Conservation (phyloP, 2,113 vertebrate genomes). For the Pelobates fuscus region DNA sequence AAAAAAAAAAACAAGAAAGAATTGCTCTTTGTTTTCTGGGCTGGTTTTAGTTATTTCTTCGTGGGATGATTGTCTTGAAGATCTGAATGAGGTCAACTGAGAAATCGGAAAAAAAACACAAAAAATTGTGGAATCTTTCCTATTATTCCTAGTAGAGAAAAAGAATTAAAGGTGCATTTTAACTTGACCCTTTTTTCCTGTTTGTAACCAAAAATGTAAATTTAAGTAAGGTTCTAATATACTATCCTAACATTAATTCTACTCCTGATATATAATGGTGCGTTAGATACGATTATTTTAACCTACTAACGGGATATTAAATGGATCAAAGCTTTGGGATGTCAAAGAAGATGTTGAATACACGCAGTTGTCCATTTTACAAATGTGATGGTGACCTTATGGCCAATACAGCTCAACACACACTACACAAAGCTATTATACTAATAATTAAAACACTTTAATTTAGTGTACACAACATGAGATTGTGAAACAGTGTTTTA, state of each 20-base stretch:
- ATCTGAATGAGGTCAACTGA: constrained; percentile 62
- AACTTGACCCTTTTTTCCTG: not conserved
- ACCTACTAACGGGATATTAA: too few relatives aligned
- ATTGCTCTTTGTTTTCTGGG: constrained; percentile 20
- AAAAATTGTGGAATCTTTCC: constrained; percentile 44
- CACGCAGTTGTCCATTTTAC: too few relatives aligned
- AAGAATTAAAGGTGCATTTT: not conserved
- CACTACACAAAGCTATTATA: not conserved
- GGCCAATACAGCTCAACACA: not conserved
- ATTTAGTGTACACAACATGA: not conserved
- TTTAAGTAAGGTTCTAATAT: too few relatives aligned
- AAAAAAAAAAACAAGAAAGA: constrained; percentile 30
- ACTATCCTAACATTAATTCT: too few relatives aligned
- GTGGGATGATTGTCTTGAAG: constrained; percentile 57
- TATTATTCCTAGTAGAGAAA: not conserved
- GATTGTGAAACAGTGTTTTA: too few relatives aligned
- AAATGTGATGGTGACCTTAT: too few relatives aligned
- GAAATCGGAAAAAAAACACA: constrained; percentile 57
- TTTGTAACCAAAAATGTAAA: too few relatives aligned
- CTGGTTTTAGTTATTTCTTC: constrained; percentile 58
- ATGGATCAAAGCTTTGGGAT: too few relatives aligned
- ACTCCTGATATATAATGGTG: too few relatives aligned
- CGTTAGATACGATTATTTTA: too few relatives aligned
- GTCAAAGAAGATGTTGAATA: too few relatives aligned
- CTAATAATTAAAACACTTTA: not conserved